phyloP scores from a whole-genome alignment of 2,797 vertebrate genomes.

The Menidia menidia region DNA sequence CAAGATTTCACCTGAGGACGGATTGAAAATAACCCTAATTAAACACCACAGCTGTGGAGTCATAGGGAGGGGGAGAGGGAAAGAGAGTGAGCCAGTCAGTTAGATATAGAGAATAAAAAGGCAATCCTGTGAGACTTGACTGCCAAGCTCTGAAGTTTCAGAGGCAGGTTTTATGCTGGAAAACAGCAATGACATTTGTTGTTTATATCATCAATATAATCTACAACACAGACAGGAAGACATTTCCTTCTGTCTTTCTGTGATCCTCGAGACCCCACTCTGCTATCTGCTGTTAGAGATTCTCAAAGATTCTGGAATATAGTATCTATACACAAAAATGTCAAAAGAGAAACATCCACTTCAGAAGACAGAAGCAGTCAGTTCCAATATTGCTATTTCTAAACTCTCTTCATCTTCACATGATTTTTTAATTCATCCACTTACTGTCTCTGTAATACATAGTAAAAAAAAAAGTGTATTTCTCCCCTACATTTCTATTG shows the following conservation, averaged over 20 bases:
- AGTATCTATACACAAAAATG: constrained; percentile 16
- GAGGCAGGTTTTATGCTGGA: constrained; percentile 19
- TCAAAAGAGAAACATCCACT: constrained; percentile 30
- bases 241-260: background rate
- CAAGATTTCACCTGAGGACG: constrained; percentile 53
- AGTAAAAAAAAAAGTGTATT: constrained; percentile 9
- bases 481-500: constrained; percentile 17
- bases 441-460: constrained; percentile 22
- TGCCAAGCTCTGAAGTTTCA: constrained; percentile 24
- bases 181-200: constrained; percentile 11
- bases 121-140: constrained; percentile 31
- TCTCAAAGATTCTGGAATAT: constrained; percentile 6
- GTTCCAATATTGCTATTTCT: constrained; percentile 3
- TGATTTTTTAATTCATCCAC: constrained; percentile 19
- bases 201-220: constrained; percentile 27
- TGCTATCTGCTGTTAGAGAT: constrained; percentile 4
- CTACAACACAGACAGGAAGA: background rate
- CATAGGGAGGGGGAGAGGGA: constrained; percentile 49
- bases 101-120: constrained; percentile 1
- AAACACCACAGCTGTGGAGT: constrained; percentile 66
- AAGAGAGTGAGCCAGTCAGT: constrained; percentile 28
- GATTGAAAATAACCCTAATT: constrained; percentile 73
- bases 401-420: constrained; percentile 4
- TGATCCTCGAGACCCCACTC: constrained; percentile 12
- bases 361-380: background rate